Evolutionary conservation across 2,888 invertebrate species (phyloP), one percentile per base, ranked within the genome.

Genomic region (Dioctria linearis): DNA sequence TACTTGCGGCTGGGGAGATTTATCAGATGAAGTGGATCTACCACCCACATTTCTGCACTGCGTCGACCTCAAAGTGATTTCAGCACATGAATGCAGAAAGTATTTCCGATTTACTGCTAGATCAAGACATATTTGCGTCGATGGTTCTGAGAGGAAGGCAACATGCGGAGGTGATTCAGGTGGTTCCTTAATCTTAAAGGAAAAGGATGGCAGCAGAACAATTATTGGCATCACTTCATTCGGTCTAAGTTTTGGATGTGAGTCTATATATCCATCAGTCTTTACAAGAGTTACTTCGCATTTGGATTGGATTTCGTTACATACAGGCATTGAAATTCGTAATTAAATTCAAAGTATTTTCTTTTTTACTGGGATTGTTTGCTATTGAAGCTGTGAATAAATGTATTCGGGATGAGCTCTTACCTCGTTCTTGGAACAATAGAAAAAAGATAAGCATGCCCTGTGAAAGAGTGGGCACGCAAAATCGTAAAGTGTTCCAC

Each of bases 121-220:
- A 13, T 37, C 67, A 3, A 25, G 46, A 4, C 6, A 94, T 85
- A 85, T 95, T 0, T 95, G 95, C 85, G 94, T 94, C 6, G 95
- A 95, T 3, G 94, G 95, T 0, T 90, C 54, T 54, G 11, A 1
- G n/a, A 1, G 6, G 11, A 54, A 54, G 11, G 6, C 54, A 6
- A 54, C 54, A 54, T 95, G 95, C 85, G 90, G 90, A 13, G 95
- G 95, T 0, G 89, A 89, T 71, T 88, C 94, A 0, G 95, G 95
- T 0, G 95, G 95, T 3, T 95, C 95, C 0, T 88, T 95, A 4
- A 94, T 95, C 94, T 89, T 87, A 83, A 86, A 87, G 61, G 88
- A 88, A 83, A 85, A 86, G 0, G 88, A 85, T 69, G 67, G 67
- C 13, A 46, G 46, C 8, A 88, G 90, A 0, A 91, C 91, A 78